Evolutionary conservation across 2,113 vertebrate genomes (phyloP).

Genomic region (Pelusios castaneus): DNA sequence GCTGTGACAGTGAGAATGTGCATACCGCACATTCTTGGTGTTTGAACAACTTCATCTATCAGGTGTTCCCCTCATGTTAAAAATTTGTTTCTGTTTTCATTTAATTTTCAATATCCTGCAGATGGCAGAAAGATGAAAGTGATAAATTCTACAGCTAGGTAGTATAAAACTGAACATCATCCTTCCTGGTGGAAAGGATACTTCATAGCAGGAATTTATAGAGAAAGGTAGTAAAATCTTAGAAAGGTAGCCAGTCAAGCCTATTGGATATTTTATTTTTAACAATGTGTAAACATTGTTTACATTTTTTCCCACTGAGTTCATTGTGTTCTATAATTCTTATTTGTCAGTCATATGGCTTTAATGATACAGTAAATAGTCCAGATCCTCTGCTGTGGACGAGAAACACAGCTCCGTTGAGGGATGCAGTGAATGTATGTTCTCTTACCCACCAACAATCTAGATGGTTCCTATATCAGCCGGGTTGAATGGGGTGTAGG

Average conservation of each 20-base stretch:
- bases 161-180: conserved; percentile 68
- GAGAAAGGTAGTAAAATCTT: conserved; percentile 26
- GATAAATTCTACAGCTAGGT: conserved; percentile 72
- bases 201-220: conserved; percentile 54
- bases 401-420: neutral
- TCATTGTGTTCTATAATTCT: neutral
- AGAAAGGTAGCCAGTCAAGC: conserved; percentile 15
- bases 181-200: conserved; percentile 50
- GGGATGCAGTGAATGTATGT: neutral
- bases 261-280: conserved; percentile 44
- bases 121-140: conserved; percentile 78
- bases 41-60: conserved; percentile 80
- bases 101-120: conserved; percentile 79
- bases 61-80: conserved; percentile 71
- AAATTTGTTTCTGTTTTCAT: conserved; percentile 75
- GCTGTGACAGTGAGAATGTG: conserved; percentile 75
- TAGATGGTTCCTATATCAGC: neutral
- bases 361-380: neutral
- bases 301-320: conserved; percentile 51
- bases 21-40: conserved; percentile 74
- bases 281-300: conserved; percentile 53
- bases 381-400: conserved; percentile 2
- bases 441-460: neutral
- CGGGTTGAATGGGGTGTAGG: neutral
- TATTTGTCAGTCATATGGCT: conserved; percentile 34